Percentiles rank a stretch among this genome's conserved stretches.
Conservation (phyloP, 35 echinoderm and acorn worm genomes). For the Holothuria glaberrima region DNA sequence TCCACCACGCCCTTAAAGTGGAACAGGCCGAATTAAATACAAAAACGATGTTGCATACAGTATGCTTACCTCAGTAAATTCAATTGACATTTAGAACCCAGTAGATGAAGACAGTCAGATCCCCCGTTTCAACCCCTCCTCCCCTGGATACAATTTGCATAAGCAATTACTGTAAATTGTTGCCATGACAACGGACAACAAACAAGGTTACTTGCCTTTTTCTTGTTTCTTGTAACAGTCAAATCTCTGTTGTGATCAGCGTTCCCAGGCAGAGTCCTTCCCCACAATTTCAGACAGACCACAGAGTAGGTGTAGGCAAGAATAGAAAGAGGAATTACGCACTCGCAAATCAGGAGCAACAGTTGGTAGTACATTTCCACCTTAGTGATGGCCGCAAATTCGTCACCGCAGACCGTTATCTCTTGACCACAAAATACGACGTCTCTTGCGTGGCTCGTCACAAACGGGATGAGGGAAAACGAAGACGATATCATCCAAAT, state of each 20-base stretch:
- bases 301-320: constrained; percentile 82
- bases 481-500: constrained; percentile 66
- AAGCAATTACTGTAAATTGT: too few species aligned
- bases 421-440: constrained; percentile 38
- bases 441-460: constrained; percentile 47
- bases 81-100: too few species aligned
- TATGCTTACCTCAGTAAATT: too few species aligned
- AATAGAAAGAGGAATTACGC: constrained; percentile 66
- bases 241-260: constrained; percentile 82
- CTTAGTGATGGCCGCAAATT: constrained; percentile 28
- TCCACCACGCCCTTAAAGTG: too few species aligned
- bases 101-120: too few species aligned
- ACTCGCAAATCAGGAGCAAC: constrained; percentile 58
- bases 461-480: constrained; percentile 65
- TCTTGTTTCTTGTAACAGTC: constrained; percentile 66
- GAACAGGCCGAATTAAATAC: too few species aligned
- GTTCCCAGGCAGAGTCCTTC: constrained; percentile 81
- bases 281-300: constrained; percentile 78
- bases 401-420: constrained; percentile 18
- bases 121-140: too few species aligned
- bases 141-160: too few species aligned
- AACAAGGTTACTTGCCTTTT: constrained; percentile 61
- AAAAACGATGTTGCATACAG: too few species aligned
- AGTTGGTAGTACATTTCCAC: constrained; percentile 73
- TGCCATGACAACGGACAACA: neutral